Base-by-base conservation (phyloP, 2,888 invertebrate species). In the Phaonia tiefii region DNA sequence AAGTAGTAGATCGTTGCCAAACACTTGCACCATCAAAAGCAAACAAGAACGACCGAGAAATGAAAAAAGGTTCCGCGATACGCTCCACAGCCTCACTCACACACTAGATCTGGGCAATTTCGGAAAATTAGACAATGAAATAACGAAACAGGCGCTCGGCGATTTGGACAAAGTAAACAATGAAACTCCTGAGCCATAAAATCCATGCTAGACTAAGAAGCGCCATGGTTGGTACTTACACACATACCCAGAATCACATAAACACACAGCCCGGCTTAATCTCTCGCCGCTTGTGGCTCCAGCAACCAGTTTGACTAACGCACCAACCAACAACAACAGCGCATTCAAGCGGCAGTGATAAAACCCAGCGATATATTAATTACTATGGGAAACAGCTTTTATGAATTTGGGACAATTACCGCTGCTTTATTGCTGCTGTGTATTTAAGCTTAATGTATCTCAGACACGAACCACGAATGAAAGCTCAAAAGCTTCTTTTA, bases 151-250 rank as follows among this genome's bases (percentile, higher is more conserved):
- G 74, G 65, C 72, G 76, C 79, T 79, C 69, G 66, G 75, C 70
- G 77, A 80, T 83, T 82, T 74, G 65, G 69, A 66, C 42, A 58
- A 71, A 74, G 51, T 75, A 80, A 82, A 71, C 78, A 83, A 72
- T 75, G 39, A 75, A 79, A 69, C 60, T 58, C 44, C 70, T 74
- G 65, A 56, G 78, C 69, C 60, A 78, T 73, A 75, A 75, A 71
- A 75, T 66, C 15, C 63, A 75, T 82, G 74, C 80, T 75, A 82
- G 83, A 82, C 83, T 78, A 37, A 80, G 80, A 83, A 83, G 83
- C 83, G 83, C 83, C 83, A 83, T 63, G 77, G 49, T 67, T 72
- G 60, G 37, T 67, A 75, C 58, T 42, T 67, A n/a, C n/a, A n/a
- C 25, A 31, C 31, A 15, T 54, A 4, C 11, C 25, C 54, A 79